Percentiles rank a stretch among this genome's conserved stretches.
These are phyloP conservation scores for Phylloscopus whistleri DNA, from an alignment of 2,113 vertebrate species.

Conservation along the genomic window DNA sequence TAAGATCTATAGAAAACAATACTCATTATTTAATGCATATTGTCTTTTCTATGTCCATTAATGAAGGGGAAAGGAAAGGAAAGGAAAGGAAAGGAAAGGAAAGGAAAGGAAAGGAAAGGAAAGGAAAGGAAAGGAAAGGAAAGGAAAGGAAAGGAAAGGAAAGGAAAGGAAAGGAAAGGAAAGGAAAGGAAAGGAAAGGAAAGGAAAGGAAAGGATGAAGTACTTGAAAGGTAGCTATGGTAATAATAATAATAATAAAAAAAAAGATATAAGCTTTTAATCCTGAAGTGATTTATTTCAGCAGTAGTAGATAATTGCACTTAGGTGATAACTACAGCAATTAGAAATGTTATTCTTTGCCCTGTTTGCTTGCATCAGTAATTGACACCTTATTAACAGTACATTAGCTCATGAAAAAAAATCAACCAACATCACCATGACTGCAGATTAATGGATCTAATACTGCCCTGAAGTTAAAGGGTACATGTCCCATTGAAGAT, in stretches of 20 bases:
- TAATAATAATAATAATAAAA: background rate
- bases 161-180: background rate
- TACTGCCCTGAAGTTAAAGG: background rate
- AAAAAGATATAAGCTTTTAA: background rate
- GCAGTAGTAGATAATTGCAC: constrained; percentile 5
- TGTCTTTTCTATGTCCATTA: background rate
- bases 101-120: too few species aligned
- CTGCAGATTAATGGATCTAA: background rate
- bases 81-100: too few species aligned
- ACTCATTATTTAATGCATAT: background rate
- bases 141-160: background rate
- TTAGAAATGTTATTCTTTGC: constrained; percentile 8
- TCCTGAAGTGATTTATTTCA: background rate
- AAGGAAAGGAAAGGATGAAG: background rate
- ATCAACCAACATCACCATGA: background rate
- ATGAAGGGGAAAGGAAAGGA: background rate
- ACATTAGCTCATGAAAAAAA: constrained; percentile 5
- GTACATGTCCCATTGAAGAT: background rate
- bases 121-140: background rate
- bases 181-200: too few species aligned
- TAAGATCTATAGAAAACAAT: background rate
- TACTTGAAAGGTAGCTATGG: background rate
- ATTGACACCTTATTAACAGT: constrained; percentile 43
- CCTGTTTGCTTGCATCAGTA: constrained; percentile 2
- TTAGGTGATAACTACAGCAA: constrained; percentile 17